Conservation (phyloP, 2,113 vertebrate species). For the Nestor notabilis region DNA sequence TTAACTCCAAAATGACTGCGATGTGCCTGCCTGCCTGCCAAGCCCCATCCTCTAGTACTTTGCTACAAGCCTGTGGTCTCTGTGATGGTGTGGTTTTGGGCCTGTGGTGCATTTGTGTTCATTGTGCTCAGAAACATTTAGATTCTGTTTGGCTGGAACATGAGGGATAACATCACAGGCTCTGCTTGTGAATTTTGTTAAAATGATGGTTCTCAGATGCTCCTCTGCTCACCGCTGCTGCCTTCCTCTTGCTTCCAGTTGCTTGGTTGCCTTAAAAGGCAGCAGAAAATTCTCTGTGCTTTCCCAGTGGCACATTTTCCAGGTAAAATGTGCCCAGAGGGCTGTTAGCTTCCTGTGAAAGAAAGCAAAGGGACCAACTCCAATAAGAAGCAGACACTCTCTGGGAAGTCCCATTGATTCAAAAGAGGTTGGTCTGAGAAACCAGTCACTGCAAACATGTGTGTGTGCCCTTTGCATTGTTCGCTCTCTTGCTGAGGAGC, state of each 20-base stretch:
- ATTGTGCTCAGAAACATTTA: neutral
- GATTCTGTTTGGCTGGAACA: neutral
- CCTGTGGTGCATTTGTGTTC: neutral
- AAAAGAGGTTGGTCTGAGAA: neutral
- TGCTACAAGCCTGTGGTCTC: neutral
- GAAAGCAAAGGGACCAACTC: neutral
- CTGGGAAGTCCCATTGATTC: neutral
- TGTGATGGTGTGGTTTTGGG: neutral
- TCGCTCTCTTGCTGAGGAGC: neutral
- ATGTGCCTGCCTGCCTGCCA: neutral
- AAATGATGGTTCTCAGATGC: neutral
- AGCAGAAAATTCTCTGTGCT: neutral
- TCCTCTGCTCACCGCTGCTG: neutral
- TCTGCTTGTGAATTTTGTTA: neutral
- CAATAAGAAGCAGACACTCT: neutral
- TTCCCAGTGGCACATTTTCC: neutral
- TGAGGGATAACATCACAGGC: neutral
- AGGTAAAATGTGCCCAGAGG: neutral
- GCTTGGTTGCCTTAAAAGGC: neutral
- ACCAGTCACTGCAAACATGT: too few relatives aligned
- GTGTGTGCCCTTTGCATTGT: neutral
- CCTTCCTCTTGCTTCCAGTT: neutral
- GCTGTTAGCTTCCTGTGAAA: neutral
- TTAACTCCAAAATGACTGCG: neutral
- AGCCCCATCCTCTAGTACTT: neutral